Evolutionary conservation across 2,113 vertebrate genomes (phyloP), one percentile per base, ranked within the genome.

Genomic region (Isichthys henryi): DNA sequence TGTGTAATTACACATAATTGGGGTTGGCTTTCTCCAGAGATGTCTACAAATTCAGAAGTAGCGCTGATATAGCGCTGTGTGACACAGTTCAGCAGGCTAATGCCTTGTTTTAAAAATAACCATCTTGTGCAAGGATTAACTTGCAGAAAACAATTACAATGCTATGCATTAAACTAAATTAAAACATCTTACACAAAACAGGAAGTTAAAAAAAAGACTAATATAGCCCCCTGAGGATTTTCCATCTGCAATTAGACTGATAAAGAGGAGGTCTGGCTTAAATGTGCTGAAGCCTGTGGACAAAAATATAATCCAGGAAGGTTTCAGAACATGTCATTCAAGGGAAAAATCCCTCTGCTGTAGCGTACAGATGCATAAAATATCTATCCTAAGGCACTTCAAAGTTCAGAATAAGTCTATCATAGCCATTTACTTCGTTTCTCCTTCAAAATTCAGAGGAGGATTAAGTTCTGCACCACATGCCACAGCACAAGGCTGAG

Each of bases 71-170:
- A 80, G 31, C 2, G 6, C 74, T 43, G 15, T 80, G 43, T 43
- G 35, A 43, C 70, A 77, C 31, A 80, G 74, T 43, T 39, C 62
- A 70, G 62, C 31, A 31, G 62, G 62, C 62, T 31, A 70, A n/a
- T 31, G 62, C 27, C 62, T 70, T 5, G n/a, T 46, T 49, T 46
- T 85, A 85, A 85, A 85, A 46, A 48, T 39, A 85, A 49, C 43
- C 11, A 7, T 10, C 39, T 48, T 84, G 19, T 84, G 82, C 10
- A 46, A 48, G 43, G 70, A 77, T 19, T 23, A 49, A 23, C 43
- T 46, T 86, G 48, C 83, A 86, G 43, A 86, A 50, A 48, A 86
- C n/a, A n/a, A 86, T 50, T n/a, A n/a, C 21, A 83, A 84, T 86
- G 83, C 49, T 50, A n/a, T 3, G 19, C 23, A 50, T 27, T 50